Evolutionary conservation across 1,140 invertebrate genomes (phyloP), one percentile per base, ranked within the genome.

Genomic region (Pseudomyrmex sp.): DNA sequence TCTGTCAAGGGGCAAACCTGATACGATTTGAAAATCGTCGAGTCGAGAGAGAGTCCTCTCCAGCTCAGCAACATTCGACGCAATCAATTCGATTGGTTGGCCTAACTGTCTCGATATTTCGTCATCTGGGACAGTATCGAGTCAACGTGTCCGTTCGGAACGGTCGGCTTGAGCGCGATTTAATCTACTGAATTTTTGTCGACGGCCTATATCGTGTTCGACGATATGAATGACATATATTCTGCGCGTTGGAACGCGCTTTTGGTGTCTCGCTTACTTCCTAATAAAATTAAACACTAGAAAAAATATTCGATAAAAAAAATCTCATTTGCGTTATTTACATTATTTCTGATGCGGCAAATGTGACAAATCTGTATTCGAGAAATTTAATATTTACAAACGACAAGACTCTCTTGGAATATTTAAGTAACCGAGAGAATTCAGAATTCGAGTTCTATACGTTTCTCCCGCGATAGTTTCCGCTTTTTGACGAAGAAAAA

Each of bases 81-180:
- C 76, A 80, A 80, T 80, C 76, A 80, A 80, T 80, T 72, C 76
- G 76, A 44, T 72, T 80, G 76, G 76, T 23, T 59, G 76, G 76
- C 76, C 72, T 80, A 80, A 80, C 76, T 26, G 76, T 72, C 66
- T 66, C 76, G 54, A 80, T 72, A 80, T 80, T 80, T 66, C 76
- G 76, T 80, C 76, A 80, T 80, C 76, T 80, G 54, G 66, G 54
- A 70, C 35, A 72, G 66, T 70, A 52, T 80, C 54, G 66, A 72
- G 66, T 80, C 66, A 66, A 70, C 66, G 56, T 80, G 66, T 70
- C 76, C 59, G 76, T 80, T 72, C 66, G 66, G 20, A 79, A 80
- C 76, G 72, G 72, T 80, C 76, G 59, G 59, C 70, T 66, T 80
- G 66, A 35, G 44, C 76, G 66, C 66, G 76, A 80, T 80, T 80